A percentile compares a stretch with the other conserved stretches of the same genome.
Conservation (phyloP, 2,797 vertebrate species). For the Buceros bicornis region DNA sequence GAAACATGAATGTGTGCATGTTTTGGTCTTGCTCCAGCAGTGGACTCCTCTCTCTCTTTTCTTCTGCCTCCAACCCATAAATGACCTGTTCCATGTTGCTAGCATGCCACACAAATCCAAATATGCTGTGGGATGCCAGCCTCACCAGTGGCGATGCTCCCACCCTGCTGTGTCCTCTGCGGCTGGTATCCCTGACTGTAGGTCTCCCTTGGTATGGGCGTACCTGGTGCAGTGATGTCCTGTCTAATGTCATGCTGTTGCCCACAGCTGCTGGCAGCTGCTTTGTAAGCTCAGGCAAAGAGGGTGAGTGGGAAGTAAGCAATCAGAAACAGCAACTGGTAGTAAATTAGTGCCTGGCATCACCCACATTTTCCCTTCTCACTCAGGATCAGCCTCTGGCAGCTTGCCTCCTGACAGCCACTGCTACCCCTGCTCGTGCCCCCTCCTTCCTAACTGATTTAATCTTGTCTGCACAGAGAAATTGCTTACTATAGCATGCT, state of each 20-base stretch:
- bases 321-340: constrained; percentile 15
- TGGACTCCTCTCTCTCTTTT: background rate
- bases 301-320: background rate
- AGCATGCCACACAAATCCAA: background rate
- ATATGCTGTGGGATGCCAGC: background rate
- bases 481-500: constrained; percentile 57
- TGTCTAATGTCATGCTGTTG: background rate
- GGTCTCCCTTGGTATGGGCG: accelerated
- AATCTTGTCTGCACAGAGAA: constrained; percentile 22
- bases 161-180: background rate
- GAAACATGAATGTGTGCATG: accelerated
- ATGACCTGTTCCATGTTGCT: background rate
- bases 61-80: background rate
- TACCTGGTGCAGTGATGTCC: background rate
- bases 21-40: background rate
- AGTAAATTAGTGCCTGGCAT: constrained; percentile 39
- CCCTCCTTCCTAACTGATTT: constrained; percentile 21
- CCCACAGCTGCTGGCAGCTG: background rate
- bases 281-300: background rate
- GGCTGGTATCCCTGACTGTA: too few relatives aligned
- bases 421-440: background rate
- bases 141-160: accelerated
- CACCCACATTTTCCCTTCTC: background rate
- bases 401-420: constrained; percentile 36
- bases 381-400: background rate